phyloP scores from a whole-genome alignment of 53 echinoderm and acorn worm species.

The Crossaster papposus region DNA sequence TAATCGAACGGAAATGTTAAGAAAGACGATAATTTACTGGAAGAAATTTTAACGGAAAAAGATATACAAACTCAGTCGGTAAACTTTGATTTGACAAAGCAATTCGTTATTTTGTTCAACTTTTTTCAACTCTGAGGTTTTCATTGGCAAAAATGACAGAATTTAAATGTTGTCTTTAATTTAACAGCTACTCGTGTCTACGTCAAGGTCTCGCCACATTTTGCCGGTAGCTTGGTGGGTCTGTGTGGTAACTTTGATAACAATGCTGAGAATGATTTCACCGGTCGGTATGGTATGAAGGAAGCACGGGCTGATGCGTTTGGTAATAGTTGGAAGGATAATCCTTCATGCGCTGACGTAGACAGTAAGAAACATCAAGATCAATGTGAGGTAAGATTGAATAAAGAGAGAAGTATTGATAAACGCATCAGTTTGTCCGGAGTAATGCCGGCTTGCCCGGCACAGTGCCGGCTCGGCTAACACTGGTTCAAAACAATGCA shows the following conservation, averaged over 20 bases:
- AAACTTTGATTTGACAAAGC: too few species aligned
- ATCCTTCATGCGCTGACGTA: constrained; percentile 31
- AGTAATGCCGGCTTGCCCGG: background rate
- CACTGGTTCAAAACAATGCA: too few species aligned
- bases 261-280: constrained; percentile 53
- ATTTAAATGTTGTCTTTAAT: background rate
- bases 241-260: constrained; percentile 51
- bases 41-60: too few species aligned
- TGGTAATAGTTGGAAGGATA: constrained; percentile 47
- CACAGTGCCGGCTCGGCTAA: background rate
- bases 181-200: constrained; percentile 46
- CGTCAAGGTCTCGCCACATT: constrained; percentile 51
- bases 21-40: too few species aligned
- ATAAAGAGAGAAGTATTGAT: background rate
- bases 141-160: background rate
- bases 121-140: too few species aligned
- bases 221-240: constrained; percentile 30
- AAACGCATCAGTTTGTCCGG: too few species aligned
- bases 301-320: constrained; percentile 55
- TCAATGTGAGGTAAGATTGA: constrained; percentile 53
- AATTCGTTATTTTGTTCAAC: too few species aligned
- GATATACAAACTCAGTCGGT: too few species aligned
- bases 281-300: constrained; percentile 47
- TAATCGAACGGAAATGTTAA: too few species aligned
- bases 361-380: constrained; percentile 27